Conservation (phyloP, 2,888 invertebrate species). For the Xanthostigma xanthostigma region DNA sequence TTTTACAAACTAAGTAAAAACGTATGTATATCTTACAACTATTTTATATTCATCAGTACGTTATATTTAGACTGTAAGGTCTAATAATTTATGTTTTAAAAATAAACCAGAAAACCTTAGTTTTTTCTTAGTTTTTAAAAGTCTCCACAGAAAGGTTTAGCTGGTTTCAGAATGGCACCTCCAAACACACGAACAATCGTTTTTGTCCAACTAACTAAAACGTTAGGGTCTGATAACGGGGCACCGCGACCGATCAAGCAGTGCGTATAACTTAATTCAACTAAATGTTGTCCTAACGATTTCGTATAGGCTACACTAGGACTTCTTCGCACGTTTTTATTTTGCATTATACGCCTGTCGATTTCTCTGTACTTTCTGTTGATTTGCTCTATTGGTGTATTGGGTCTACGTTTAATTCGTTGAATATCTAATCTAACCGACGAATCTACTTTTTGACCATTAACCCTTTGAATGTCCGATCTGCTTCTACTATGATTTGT, state of each 20-base stretch:
- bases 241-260: slow-evolving; percentile 34
- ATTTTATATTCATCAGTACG: too few relatives aligned
- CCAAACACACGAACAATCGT: slow-evolving; percentile 53
- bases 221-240: slow-evolving; percentile 28
- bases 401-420: too few relatives aligned
- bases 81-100: neutral
- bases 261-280: slow-evolving; percentile 28
- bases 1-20: too few relatives aligned
- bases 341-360: neutral
- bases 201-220: slow-evolving; percentile 49
- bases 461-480: too few relatives aligned
- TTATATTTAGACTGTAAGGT: neutral
- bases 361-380: neutral
- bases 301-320: slow-evolving; percentile 12
- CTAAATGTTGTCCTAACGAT: slow-evolving; percentile 29
- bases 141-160: slow-evolving; percentile 41
- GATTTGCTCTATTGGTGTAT: neutral
- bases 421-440: too few relatives aligned
- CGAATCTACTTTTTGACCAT: too few relatives aligned
- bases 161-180: slow-evolving; percentile 44
- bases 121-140: slow-evolving; percentile 25
- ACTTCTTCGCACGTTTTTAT: neutral
- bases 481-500: too few relatives aligned
- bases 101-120: neutral
- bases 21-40: too few relatives aligned